Evolutionary conservation across 2,888 invertebrate species (phyloP), one percentile per base, ranked within the genome.

Genomic region (Poecilus cupreus): DNA sequence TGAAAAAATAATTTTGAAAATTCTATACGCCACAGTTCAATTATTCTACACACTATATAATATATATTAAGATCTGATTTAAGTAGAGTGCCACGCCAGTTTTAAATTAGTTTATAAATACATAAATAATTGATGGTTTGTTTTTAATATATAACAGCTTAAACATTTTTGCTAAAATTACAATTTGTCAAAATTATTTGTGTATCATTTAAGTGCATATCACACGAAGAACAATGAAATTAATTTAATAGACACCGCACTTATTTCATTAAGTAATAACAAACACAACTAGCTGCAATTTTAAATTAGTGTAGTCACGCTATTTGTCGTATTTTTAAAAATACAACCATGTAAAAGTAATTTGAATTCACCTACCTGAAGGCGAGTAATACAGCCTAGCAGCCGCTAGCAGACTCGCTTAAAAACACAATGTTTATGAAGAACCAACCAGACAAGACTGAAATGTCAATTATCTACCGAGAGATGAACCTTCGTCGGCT

Each of bases 381-480:
- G n/a, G n/a, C n/a, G n/a, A n/a, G n/a, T n/a, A n/a, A n/a, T n/a
- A n/a, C n/a, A n/a, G n/a, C n/a, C n/a, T n/a, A 22, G 51, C 2
- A 6, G 37, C 32, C n/a, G 16, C 32, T 37, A 68, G 32, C 10
- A 22, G 18, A 11, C 16, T 57, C 54, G 60, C 13, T 24, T 60
- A 60, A 2, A 18, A 26, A 26, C 76, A 54, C 54, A 76, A 57
- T 75, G 75, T 37, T 76, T 76, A 57, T 76, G 76, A 54, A 54
- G 75, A 6, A 75, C 16, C 24, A 37, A n/a, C 37, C 16, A 54
- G 51, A 76, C 76, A 54, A 72, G 76, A 76, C 76, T 76, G 54
- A 76, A 76, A 57, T 39, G 37, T 54, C 76, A 76, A 76, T 76
- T 76, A 54, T 76, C 57, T 37, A 37, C 37, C 13, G 32, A 32